These are phyloP conservation scores for Metellina segmentata DNA, from an alignment of 2,888 invertebrate genomes.

Conservation along the genomic window DNA sequence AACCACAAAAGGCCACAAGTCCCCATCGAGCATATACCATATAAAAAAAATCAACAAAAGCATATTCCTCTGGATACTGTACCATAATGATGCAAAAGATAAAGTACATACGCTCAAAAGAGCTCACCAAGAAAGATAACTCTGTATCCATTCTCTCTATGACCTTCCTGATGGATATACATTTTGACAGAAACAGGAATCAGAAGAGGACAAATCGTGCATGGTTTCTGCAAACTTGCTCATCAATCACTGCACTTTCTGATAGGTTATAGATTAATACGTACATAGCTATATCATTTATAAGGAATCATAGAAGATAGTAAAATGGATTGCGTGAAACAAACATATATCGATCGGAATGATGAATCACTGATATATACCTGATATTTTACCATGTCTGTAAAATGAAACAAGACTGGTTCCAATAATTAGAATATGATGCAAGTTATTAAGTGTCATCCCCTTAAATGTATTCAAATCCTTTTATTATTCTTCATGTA, in stretches of 20 bases:
- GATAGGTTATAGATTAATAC: not conserved
- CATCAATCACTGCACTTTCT: not conserved
- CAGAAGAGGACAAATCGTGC: not conserved
- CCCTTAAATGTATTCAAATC: not conserved
- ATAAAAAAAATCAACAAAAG: not conserved
- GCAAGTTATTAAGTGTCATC: not conserved
- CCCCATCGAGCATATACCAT: not conserved
- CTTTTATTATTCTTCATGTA: not conserved
- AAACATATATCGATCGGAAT: not conserved
- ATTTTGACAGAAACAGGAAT: not conserved
- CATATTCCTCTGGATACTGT: not conserved
- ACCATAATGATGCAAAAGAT: not conserved
- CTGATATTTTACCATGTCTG: not conserved
- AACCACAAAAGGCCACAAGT: not conserved
- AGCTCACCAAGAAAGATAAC: constrained; percentile 18
- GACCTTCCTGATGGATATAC: not conserved
- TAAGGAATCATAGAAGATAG: not conserved
- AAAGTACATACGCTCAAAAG: not conserved
- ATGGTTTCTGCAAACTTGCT: not conserved
- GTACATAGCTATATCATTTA: not conserved
- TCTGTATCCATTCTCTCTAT: not conserved
- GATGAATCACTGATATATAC: not conserved
- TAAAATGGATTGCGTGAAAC: not conserved
- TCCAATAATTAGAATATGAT: not conserved
- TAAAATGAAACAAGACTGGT: not conserved